phyloP scores from a whole-genome alignment of 2,888 invertebrate species.

The Eupithecia subfuscata region DNA sequence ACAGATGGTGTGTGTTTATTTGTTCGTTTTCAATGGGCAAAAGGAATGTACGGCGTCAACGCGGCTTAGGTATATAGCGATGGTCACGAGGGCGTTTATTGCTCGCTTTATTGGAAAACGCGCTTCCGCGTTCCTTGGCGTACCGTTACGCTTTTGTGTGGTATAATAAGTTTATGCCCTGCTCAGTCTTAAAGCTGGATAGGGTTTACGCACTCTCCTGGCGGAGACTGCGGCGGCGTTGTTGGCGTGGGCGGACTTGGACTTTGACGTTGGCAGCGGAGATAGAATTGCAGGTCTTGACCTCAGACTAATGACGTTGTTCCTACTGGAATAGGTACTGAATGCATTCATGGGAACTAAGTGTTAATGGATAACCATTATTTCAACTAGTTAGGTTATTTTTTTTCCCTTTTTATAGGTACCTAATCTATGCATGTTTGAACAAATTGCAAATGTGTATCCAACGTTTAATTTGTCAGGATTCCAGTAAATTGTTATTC shows the following conservation, averaged over 20 bases:
- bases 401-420: not conserved
- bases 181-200: not conserved
- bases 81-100: slow-evolving; percentile 68
- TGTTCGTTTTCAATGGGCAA: slow-evolving; percentile 3
- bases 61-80: slow-evolving; percentile 21
- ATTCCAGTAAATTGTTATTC: not conserved
- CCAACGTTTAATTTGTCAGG: not conserved
- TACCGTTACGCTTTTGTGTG: slow-evolving; percentile 57
- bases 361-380: not conserved
- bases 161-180: slow-evolving; percentile 16
- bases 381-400: not conserved
- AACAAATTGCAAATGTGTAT: not conserved
- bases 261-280: not conserved
- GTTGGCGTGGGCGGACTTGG: not conserved
- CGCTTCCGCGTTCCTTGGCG: slow-evolving; percentile 73
- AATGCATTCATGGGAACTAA: not conserved
- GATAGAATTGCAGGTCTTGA: not conserved
- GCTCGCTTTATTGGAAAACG: slow-evolving; percentile 75
- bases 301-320: not conserved
- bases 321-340: not conserved
- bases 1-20: not conserved
- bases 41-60: slow-evolving; percentile 59
- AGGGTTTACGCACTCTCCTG: not conserved
- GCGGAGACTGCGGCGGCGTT: not conserved
- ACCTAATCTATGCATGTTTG: no score